These are phyloP conservation scores for Cephus pygmeus DNA, from an alignment of 2,888 invertebrate species.

Conservation along the genomic window DNA sequence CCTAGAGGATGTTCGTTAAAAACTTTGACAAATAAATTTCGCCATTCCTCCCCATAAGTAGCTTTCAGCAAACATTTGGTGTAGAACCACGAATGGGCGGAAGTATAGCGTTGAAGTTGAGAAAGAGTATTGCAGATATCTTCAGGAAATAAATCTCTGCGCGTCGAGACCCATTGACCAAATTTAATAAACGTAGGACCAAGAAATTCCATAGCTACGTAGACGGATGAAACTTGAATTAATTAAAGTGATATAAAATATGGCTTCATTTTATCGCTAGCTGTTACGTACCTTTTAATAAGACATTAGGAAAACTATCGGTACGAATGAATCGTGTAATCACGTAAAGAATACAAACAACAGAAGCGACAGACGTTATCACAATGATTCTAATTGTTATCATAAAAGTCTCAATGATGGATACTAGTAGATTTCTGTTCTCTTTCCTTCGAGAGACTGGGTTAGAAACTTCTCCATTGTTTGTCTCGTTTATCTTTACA, in stretches of 20 bases:
- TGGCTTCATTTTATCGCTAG: not conserved
- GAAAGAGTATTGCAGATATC: slow-evolving; percentile 63
- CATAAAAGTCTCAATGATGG: slow-evolving; percentile 25
- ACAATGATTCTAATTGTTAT: slow-evolving; percentile 36
- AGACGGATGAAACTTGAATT: slow-evolving; percentile 21
- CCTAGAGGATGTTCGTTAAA: slow-evolving; percentile 64
- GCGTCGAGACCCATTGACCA: slow-evolving; percentile 68
- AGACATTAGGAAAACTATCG: slow-evolving; percentile 31
- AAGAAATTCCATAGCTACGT: slow-evolving; percentile 55
- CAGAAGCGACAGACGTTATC: slow-evolving; percentile 34
- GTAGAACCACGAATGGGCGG: slow-evolving; percentile 62
- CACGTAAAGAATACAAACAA: slow-evolving; percentile 36
- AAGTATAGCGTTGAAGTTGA: slow-evolving; percentile 56
- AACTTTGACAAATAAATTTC: slow-evolving; percentile 58
- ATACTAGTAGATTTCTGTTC: slow-evolving; percentile 2
- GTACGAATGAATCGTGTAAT: slow-evolving; percentile 36
- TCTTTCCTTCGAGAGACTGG: not conserved
- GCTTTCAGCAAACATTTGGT: slow-evolving; percentile 53
- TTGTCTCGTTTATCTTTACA: slow-evolving; percentile 21
- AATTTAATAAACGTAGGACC: slow-evolving; percentile 69
- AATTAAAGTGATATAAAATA: not conserved
- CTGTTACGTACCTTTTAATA: slow-evolving; percentile 38
- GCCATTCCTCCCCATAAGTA: slow-evolving; percentile 61
- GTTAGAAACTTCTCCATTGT: not conserved
- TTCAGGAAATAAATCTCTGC: slow-evolving; percentile 66